Evolutionary conservation across 2,888 invertebrate species (phyloP).

Genomic region (Apoda limacodes): DNA sequence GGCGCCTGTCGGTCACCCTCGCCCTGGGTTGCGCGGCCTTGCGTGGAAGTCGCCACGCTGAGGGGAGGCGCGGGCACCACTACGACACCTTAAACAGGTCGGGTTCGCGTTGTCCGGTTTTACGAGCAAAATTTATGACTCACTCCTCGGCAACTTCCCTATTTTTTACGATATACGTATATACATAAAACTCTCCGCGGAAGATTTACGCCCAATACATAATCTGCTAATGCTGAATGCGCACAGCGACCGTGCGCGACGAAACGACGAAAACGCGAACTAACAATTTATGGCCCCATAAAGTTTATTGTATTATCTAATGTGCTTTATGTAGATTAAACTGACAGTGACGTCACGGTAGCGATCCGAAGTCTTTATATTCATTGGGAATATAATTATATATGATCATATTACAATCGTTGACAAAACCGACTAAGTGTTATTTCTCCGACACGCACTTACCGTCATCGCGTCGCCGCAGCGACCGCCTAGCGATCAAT

Average conservation of each 20-base stretch:
- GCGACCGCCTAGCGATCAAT: constrained; percentile 41
- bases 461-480: constrained; percentile 3
- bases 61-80: too few species aligned
- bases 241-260: constrained; percentile 21
- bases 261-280: too few species aligned
- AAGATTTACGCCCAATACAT: constrained; percentile 67
- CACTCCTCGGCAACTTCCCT: constrained; percentile 52
- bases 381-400: too few species aligned
- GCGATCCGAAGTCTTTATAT: constrained; percentile 4
- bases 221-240: constrained; percentile 66
- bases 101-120: too few species aligned
- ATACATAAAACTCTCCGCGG: constrained; percentile 65
- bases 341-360: constrained; percentile 7
- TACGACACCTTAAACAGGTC: too few species aligned
- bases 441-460: neutral
- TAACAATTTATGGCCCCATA: too few species aligned
- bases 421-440: too few species aligned
- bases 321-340: constrained; percentile 31
- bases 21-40: too few species aligned
- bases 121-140: constrained; percentile 60
- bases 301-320: too few species aligned
- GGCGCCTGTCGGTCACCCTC: too few species aligned
- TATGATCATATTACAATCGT: too few species aligned
- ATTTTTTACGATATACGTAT: constrained; percentile 68
- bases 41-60: too few species aligned